Evolutionary conservation across 2,113 vertebrate genomes (phyloP).

Genomic region (Seriola aureovittata): DNA sequence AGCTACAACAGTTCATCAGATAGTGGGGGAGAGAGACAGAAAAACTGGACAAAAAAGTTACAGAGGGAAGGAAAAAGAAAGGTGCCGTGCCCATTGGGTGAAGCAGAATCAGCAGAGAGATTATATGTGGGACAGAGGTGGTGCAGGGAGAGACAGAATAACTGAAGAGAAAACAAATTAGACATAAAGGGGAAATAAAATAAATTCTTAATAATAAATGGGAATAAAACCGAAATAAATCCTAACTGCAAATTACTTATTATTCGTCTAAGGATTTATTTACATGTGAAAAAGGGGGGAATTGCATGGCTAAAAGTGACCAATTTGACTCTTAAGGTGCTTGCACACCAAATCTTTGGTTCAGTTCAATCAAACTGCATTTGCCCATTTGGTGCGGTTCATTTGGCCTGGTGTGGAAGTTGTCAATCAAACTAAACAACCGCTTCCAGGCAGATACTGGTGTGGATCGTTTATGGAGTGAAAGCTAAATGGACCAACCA

Average conservation of each 20-base stretch:
- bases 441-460: background rate
- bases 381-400: background rate
- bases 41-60: background rate
- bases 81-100: background rate
- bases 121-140: slow-evolving; percentile 16
- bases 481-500: background rate
- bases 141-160: background rate
- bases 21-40: background rate
- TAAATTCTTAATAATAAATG: no score
- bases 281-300: no score
- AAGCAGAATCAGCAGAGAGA: background rate
- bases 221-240: background rate
- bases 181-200: background rate
- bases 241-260: background rate
- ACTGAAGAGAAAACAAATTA: background rate
- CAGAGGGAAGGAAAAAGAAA: background rate
- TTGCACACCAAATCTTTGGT: background rate
- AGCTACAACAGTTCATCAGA: slow-evolving; percentile 11
- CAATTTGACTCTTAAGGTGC: no score
- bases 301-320: no score
- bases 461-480: background rate
- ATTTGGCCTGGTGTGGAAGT: background rate
- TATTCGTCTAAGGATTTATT: background rate
- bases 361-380: background rate
- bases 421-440: background rate